Evolutionary conservation across 2,888 invertebrate species (phyloP).

Genomic region (Dryomyza anilis): DNA sequence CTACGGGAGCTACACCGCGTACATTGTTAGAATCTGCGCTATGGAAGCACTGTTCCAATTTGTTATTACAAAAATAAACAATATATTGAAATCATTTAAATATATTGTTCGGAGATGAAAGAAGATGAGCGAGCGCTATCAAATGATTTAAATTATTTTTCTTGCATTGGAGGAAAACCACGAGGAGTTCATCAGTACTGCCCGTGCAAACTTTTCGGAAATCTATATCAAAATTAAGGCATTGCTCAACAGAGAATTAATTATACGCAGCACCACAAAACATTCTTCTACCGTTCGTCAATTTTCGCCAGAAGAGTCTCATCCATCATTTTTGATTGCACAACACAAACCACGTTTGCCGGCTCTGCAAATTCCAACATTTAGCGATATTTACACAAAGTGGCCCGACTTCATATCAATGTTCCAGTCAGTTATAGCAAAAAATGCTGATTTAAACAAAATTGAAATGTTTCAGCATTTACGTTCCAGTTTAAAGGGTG

Average conservation of each 20-base stretch:
- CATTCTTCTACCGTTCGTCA: conserved; percentile 24
- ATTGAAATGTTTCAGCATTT: conserved; percentile 33
- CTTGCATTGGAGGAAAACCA: conserved; percentile 9
- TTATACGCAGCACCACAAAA: neutral
- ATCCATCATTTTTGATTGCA: neutral
- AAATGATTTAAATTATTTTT: too few species aligned
- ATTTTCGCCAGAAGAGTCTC: conserved; percentile 14
- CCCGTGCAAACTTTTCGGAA: conserved; percentile 15
- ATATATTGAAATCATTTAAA: too few species aligned
- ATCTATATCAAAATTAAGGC: conserved; percentile 22
- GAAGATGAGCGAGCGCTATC: too few species aligned
- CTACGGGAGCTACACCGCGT: neutral
- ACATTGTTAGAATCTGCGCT: neutral
- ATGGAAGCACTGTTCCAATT: too few species aligned
- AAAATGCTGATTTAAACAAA: conserved; percentile 20
- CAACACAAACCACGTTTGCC: conserved; percentile 4
- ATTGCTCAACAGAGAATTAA: conserved; percentile 19
- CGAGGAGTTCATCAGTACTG: neutral
- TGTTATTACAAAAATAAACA: too few species aligned
- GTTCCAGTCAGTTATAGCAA: conserved; percentile 28
- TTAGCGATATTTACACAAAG: conserved; percentile 22
- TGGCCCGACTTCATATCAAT: conserved; percentile 32
- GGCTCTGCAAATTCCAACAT: conserved; percentile 24
- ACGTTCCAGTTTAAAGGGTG: conserved; percentile 17
- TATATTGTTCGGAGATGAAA: too few species aligned